Base-by-base conservation (phyloP, 2,888 invertebrate species). In the Cistogaster globosa region DNA sequence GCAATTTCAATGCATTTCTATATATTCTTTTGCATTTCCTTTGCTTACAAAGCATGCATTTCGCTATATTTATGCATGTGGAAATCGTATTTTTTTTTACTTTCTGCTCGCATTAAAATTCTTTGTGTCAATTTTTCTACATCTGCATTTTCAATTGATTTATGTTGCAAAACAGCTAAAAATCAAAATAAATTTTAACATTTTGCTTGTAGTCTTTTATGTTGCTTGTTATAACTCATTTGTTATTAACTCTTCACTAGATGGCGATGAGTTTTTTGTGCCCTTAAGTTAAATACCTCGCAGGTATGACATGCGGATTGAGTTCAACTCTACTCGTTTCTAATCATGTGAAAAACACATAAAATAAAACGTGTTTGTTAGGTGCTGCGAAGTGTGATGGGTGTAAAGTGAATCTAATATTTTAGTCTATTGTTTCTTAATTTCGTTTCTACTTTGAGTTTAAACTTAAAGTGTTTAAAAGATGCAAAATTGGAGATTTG, bases 101-200 rank as follows among this genome's bases (percentile, higher is more conserved):
- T 32, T 6, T 20, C 32, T 62, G 18, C 68, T 53, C 45, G 16
- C 55, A 58, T 45, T 12, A 57, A 51, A 58, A 78, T 78, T 57
- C 14, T 51, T 65, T 65, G 60, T 69, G 65, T 74, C 68, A 81
- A 69, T 45, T 22, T 78, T 26, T 82, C 22, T 68, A 69, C 69
- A 85, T 69, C 68, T 78, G 53, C 53, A 71, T 48, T 78, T 81
- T 63, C 78, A 78, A 84, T 80, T 80, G 71, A 84, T 80, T 84
- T 80, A 76, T 80, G 65, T 58, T 57, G 38, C 11, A 42, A 32
- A 53, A 42, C 2, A 58, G 62, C 16, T 74, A 67, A 74, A n/a
- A 38, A 67, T 14, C 12, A 42, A 42, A 67, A 65, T 63, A 57
- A 58, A 51, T 38, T 65, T 57, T 18, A 51, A 32, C 32, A 72